Evolutionary conservation across 2,888 invertebrate genomes (phyloP).

Genomic region (Cheilosia grossa): DNA sequence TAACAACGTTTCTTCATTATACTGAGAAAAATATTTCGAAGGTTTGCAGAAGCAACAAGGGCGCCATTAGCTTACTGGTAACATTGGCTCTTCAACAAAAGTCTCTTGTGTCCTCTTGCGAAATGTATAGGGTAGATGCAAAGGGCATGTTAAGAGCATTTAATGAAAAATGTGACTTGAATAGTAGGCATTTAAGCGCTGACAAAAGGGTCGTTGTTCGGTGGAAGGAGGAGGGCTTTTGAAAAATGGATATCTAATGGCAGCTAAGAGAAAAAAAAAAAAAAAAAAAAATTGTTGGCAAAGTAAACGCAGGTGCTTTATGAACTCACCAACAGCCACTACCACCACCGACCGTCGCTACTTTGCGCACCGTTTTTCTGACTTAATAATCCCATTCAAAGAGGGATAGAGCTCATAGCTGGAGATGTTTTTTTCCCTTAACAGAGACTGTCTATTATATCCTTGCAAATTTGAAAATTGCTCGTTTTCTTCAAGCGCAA

Average conservation of each 20-base stretch:
- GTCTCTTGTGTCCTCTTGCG: constrained; percentile 54
- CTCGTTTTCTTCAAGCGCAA: constrained; percentile 28
- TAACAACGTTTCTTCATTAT: constrained; percentile 63
- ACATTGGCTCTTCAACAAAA: constrained; percentile 46
- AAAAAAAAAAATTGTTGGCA: background rate
- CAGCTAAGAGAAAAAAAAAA: constrained; percentile 7
- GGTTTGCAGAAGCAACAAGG: constrained; percentile 39
- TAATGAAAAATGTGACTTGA: constrained; percentile 66
- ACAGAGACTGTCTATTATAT: constrained; percentile 22
- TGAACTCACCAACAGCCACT: constrained; percentile 13
- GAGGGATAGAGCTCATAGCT: constrained; percentile 38
- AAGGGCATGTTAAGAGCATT: constrained; percentile 66
- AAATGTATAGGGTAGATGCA: constrained; percentile 59
- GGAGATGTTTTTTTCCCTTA: constrained; percentile 1
- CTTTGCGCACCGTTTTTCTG: constrained; percentile 32
- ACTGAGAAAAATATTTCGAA: constrained; percentile 45
- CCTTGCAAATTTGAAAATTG: constrained; percentile 42
- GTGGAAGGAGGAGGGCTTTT: constrained; percentile 23
- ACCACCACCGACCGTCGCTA: constrained; percentile 13
- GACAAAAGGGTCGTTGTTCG: constrained; percentile 48
- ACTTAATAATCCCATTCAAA: constrained; percentile 56
- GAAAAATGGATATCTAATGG: constrained; percentile 48
- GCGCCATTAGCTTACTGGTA: constrained; percentile 64
- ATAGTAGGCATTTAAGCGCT: constrained; percentile 61
- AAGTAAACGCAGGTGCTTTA: constrained; percentile 53